Evolutionary conservation across 2,888 invertebrate species (phyloP), one percentile per base, ranked within the genome.

Genomic region (Cheilosia urbana): DNA sequence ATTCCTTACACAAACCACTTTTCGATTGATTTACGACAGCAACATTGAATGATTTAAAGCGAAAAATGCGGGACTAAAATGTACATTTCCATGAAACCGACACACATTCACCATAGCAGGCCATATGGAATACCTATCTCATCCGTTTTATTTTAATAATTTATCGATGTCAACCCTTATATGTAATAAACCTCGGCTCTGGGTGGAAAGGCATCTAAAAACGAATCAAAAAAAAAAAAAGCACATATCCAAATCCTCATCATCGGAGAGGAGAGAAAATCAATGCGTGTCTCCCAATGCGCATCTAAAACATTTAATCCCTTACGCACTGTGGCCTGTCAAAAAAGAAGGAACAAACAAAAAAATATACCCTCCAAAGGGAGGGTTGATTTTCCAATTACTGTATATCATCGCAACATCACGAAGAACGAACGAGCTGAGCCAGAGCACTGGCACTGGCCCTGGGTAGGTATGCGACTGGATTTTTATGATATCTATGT

Each of bases 401-500:
- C 81, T 85, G 81, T 85, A 85, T 72, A 85, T 85, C 85, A 85
- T 81, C 85, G 81, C 80, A 76, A 63, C 84, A 83, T 83, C 83
- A 80, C 60, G 63, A 83, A 27, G 57, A 47, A 82, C 73, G 58
- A 65, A 78, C 72, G 37, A 37, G 13, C 37, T 37, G 37, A 37
- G 37, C 37, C 37, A 58, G 15, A 55, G 37, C 30, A 55, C 55
- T n/a, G 27, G 4, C 89, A 57, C 45, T 63, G 62, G 77, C 60
- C 47, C 73, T 63, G 34, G 7, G 30, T 30, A 30, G 9, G 11
- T 37, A 37, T 79, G 71, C 60, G 91, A 91, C 90, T 90, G 91
- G 90, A 91, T 91, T 91, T 91, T 90, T 92, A 91, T 91, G 92
- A 91, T 91, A 92, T 91, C 91, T 92, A 90, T 90, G 91, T 91